A percentile compares a stretch with the other conserved stretches of the same genome.
These are phyloP conservation scores for Bovichtus variegatus DNA, from an alignment of 2,797 vertebrate genomes.

Conservation along the genomic window DNA sequence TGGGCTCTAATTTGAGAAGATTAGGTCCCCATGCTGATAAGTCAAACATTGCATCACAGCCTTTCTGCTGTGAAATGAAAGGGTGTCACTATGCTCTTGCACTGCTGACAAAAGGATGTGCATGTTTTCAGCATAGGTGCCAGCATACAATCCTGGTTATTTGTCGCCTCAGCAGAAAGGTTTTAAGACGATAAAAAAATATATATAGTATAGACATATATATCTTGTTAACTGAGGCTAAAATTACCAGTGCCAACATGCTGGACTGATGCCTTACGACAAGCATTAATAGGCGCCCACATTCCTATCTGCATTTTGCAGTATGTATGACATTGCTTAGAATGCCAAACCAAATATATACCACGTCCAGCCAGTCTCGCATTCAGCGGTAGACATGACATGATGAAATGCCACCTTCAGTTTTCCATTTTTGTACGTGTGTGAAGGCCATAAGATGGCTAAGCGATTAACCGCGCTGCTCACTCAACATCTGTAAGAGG, in stretches of 20 bases:
- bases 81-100: conserved; percentile 52
- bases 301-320: conserved; percentile 26
- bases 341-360: conserved; percentile 28
- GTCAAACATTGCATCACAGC: conserved; percentile 74
- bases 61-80: conserved; percentile 58
- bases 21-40: conserved; percentile 77
- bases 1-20: conserved; percentile 76
- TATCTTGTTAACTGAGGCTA: conserved; percentile 25
- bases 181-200: conserved; percentile 6
- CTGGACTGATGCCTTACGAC: conserved; percentile 32
- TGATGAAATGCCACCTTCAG: conserved; percentile 71
- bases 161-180: conserved; percentile 34
- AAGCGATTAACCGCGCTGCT: conserved; percentile 78
- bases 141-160: conserved; percentile 36
- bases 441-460: conserved; percentile 74
- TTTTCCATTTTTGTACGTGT: conserved; percentile 67
- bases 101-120: conserved; percentile 37
- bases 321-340: conserved; percentile 31
- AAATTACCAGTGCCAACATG: conserved; percentile 35
- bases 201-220: background rate
- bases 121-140: conserved; percentile 13
- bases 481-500: conserved; percentile 85
- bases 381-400: conserved; percentile 50
- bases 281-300: conserved; percentile 44
- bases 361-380: conserved; percentile 14